Evolutionary conservation across 2,797 vertebrate species (phyloP).

Genomic region (Lates japonicus): DNA sequence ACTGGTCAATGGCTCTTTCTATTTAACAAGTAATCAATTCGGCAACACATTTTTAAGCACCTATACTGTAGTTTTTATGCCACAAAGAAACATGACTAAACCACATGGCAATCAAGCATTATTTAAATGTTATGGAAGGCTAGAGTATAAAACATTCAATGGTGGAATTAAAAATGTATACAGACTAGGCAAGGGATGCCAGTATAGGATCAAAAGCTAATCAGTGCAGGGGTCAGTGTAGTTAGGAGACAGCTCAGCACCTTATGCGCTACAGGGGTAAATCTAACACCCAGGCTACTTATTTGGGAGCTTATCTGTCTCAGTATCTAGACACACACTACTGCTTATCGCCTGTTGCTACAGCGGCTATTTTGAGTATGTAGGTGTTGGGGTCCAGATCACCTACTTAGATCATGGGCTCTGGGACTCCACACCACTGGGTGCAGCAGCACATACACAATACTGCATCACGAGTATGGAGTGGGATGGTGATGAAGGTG

Average conservation of each 20-base stretch:
- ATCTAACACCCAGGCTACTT: conserved; percentile 28
- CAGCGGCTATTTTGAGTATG: conserved; percentile 66
- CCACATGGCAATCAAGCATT: too few relatives aligned
- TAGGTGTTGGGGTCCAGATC: conserved; percentile 68
- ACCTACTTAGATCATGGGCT: conserved; percentile 57
- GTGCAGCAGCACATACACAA: conserved; percentile 24
- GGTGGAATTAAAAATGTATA: too few relatives aligned
- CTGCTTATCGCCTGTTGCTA: conserved; percentile 34
- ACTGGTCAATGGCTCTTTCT: too few relatives aligned
- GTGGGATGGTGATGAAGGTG: conserved; percentile 15
- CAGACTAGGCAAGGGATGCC: too few relatives aligned
- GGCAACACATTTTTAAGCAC: too few relatives aligned
- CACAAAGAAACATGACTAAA: too few relatives aligned
- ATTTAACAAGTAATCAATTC: too few relatives aligned
- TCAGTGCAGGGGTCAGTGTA: too few relatives aligned
- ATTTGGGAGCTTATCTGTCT: conserved; percentile 20
- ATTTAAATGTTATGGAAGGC: not conserved
- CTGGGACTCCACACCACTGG: conserved; percentile 39
- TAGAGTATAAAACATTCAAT: too few relatives aligned
- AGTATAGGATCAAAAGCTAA: too few relatives aligned
- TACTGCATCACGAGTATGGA: not conserved
- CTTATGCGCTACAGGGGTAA: not conserved
- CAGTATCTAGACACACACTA: conserved; percentile 33
- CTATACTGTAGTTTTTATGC: too few relatives aligned
- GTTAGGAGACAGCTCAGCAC: too few relatives aligned